Base-by-base conservation (phyloP, 2,113 vertebrate species). In the Phylloscopus whistleri region DNA sequence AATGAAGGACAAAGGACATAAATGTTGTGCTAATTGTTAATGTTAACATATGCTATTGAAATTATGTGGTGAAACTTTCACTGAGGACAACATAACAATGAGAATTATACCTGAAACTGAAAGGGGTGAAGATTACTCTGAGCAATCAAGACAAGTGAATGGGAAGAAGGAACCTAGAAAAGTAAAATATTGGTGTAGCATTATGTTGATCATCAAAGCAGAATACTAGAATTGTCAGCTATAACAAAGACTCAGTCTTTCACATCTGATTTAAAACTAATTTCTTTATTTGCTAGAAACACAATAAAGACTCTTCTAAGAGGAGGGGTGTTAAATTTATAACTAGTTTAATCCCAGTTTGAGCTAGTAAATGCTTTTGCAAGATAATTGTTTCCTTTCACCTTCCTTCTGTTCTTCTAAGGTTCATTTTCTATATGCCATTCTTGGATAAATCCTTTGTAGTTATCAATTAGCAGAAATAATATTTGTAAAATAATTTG, bases 401-500 rank as follows among this genome's bases (percentile, higher is more conserved):
- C 43, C 2, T 46, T 23, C 10, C 33, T 83, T 67, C 23, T 15
- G 26, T 46, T 86, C 20, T 82, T 69, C 49, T 73, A 52, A 26
- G 10, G 2, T 53, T 87, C 15, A 41, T 87, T 87, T 84, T 49
- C n/a, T 64, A 22, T 56, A 41, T 81, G 15, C 2, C 13, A 33
- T 56, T 84, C 26, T 60, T 78, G 13, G 26, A 55, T 72, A 79
- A 90, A 86, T 72, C 11, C 23, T 80, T 68, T 2, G 0, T 68
- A 87, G n/a, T 52, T n/a, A 52, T 83, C 11, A 76, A 26, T 79
- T 72, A 90, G 13, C 55, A 80, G 84, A 77, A 80, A 83, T 41
- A 90, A 69, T 51, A 62, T 83, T 92, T 86, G 13, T 64, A 83
- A 85, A 88, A 79, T 72, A 86, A 85, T 79, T 49, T 86, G 8